Evolutionary conservation across 2,113 vertebrate genomes (phyloP).

Genomic region (Lepisosteus osseus): DNA sequence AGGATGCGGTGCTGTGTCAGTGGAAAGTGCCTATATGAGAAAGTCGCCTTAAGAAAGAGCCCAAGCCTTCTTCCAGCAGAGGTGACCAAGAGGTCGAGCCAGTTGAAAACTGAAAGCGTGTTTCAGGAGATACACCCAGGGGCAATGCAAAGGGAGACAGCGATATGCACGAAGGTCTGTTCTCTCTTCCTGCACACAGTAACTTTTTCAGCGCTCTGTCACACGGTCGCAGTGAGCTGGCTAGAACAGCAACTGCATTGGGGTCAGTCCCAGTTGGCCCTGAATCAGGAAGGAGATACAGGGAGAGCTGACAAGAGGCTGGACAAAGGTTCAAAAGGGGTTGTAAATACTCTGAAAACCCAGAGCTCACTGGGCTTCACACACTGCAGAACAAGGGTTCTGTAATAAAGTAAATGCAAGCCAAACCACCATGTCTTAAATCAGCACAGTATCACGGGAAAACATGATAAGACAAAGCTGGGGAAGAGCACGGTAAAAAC

Average conservation of each 20-base stretch:
- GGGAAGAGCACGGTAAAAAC: too few species aligned
- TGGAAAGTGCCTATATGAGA: neutral
- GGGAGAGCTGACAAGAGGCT: constrained; percentile 41
- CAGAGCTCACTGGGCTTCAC: constrained; percentile 39
- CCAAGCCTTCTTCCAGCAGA: neutral
- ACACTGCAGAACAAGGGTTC: constrained; percentile 67
- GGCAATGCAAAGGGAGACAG: neutral
- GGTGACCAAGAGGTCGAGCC: too few species aligned
- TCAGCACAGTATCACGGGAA: constrained; percentile 48
- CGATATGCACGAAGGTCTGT: constrained; percentile 23
- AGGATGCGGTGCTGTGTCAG: neutral
- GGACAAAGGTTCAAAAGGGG: constrained; percentile 65
- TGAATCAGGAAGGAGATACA: constrained; percentile 35
- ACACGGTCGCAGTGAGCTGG: constrained; percentile 53
- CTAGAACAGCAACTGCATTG: constrained; percentile 47
- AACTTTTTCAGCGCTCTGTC: constrained; percentile 39
- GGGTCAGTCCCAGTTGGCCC: constrained; percentile 58
- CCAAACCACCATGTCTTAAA: constrained; percentile 51
- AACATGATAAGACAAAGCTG: constrained; percentile 55
- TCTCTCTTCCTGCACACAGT: constrained; percentile 29
- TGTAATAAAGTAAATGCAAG: constrained; percentile 54
- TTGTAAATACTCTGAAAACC: constrained; percentile 39
- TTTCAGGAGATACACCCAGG: neutral
- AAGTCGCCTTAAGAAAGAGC: constrained; percentile 14
- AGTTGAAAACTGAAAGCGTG: constrained; percentile 1